Percentiles rank a stretch among this genome's conserved stretches.
Conservation (phyloP, 2,113 vertebrate genomes). For the Equus quagga region DNA sequence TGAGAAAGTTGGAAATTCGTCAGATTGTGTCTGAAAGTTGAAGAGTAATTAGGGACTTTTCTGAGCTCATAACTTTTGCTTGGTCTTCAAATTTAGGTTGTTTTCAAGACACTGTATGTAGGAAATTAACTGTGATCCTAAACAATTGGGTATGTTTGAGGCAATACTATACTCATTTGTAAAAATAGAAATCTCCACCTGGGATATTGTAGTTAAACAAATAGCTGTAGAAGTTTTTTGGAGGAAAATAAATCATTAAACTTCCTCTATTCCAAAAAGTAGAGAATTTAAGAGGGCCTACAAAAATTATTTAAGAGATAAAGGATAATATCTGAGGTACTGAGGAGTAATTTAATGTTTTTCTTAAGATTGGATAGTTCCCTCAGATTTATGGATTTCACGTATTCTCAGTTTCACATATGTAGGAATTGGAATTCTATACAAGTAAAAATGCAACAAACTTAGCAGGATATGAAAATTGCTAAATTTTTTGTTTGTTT, state of each 20-base stretch:
- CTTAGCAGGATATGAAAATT: neutral
- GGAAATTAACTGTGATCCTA: neutral
- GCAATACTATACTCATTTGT: neutral
- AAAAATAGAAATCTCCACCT: neutral
- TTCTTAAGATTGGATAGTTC: neutral
- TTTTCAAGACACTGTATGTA: neutral
- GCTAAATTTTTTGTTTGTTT: neutral
- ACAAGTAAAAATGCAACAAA: neutral
- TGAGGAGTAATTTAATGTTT: slow-evolving; percentile 21
- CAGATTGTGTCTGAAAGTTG: neutral
- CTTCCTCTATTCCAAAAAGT: neutral
- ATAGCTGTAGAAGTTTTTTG: neutral
- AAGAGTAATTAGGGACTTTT: neutral
- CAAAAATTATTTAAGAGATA: slow-evolving; percentile 12
- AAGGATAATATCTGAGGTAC: neutral
- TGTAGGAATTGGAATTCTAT: neutral
- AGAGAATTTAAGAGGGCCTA: slow-evolving; percentile 29
- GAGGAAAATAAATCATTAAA: neutral
- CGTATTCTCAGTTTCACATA: neutral
- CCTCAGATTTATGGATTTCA: neutral
- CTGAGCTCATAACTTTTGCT: neutral
- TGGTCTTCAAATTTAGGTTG: neutral
- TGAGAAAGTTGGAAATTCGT: neutral
- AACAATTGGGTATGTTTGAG: neutral
- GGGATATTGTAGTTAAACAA: neutral